These are phyloP conservation scores for Rhineura floridana DNA, from an alignment of 2,113 vertebrate genomes.

Conservation along the genomic window DNA sequence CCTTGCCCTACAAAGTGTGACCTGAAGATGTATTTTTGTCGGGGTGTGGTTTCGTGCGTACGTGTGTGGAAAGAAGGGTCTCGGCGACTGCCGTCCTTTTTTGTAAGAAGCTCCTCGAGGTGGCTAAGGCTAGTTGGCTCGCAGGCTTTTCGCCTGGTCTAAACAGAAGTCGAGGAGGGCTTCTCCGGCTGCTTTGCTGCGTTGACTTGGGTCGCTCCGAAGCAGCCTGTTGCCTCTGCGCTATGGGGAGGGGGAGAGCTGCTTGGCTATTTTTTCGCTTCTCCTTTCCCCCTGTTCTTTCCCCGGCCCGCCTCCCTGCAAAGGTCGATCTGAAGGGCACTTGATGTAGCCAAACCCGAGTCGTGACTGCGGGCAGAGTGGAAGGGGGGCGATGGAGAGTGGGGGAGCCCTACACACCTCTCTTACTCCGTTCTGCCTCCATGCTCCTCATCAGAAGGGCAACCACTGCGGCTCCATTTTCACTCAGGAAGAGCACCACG, in stretches of 20 bases:
- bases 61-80: background rate
- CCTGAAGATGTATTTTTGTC: background rate
- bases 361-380: constrained; percentile 60
- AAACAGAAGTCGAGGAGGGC: background rate
- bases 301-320: constrained; percentile 22
- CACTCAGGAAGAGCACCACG: constrained; percentile 6
- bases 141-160: too few species aligned
- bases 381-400: constrained; percentile 28
- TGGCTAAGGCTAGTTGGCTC: background rate
- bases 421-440: constrained; percentile 26
- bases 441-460: background rate
- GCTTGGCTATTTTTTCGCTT: background rate
- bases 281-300: background rate
- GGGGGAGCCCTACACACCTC: constrained; percentile 25
- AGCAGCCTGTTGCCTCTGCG: constrained; percentile 21
- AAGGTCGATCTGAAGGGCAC: constrained; percentile 89
- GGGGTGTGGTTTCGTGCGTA: background rate
- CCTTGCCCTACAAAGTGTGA: background rate
- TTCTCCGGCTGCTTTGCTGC: background rate
- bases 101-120: too few species aligned
- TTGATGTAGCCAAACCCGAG: constrained; percentile 50
- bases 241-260: constrained; percentile 9
- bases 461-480: constrained; percentile 1
- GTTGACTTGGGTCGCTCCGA: background rate
- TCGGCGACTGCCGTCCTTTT: too few species aligned